A percentile compares a stretch with the other conserved stretches of the same genome.
Evolutionary conservation across 2,797 vertebrate species (phyloP).

Genomic region (Sparidentex hasta): DNA sequence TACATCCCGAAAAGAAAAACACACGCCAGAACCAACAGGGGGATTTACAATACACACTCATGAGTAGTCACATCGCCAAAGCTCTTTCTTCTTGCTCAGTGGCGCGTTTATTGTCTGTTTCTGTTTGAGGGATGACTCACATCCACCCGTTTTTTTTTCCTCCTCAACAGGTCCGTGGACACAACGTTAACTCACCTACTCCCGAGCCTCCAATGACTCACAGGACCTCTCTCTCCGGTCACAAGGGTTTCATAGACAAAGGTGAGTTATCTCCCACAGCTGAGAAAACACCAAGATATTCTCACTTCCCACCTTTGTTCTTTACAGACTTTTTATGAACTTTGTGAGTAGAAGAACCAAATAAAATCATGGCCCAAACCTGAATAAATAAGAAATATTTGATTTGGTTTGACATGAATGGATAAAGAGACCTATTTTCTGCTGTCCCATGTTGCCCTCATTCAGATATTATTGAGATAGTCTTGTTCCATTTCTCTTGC

Average conservation of each 20-base stretch:
- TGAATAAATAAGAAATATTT: slow-evolving; percentile 21
- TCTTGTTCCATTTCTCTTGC: not conserved
- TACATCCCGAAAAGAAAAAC: slow-evolving; percentile 65
- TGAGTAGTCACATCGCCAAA: slow-evolving; percentile 61
- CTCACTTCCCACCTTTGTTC: slow-evolving; percentile 33
- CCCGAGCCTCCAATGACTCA: slow-evolving; percentile 65
- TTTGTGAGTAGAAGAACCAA: slow-evolving; percentile 17
- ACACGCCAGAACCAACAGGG: slow-evolving; percentile 52
- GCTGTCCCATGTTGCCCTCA: not conserved
- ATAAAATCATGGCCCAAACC: slow-evolving; percentile 11
- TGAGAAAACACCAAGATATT: slow-evolving; percentile 59
- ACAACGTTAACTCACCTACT: slow-evolving; percentile 69
- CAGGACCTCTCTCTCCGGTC: slow-evolving; percentile 38
- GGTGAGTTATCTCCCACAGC: slow-evolving; percentile 58
- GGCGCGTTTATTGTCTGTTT: slow-evolving; percentile 75
- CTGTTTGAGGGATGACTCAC: slow-evolving; percentile 76
- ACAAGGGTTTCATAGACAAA: slow-evolving; percentile 65
- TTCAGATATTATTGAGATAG: not conserved
- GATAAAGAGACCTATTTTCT: not conserved
- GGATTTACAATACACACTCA: slow-evolving; percentile 70
- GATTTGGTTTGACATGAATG: not conserved
- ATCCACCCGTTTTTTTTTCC: slow-evolving; percentile 59
- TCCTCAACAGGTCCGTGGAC: slow-evolving; percentile 59
- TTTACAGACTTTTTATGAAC: slow-evolving; percentile 23
- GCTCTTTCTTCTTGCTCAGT: slow-evolving; percentile 80